phyloP scores from a whole-genome alignment of 2,113 vertebrate genomes.

The Nesoenas mayeri region DNA sequence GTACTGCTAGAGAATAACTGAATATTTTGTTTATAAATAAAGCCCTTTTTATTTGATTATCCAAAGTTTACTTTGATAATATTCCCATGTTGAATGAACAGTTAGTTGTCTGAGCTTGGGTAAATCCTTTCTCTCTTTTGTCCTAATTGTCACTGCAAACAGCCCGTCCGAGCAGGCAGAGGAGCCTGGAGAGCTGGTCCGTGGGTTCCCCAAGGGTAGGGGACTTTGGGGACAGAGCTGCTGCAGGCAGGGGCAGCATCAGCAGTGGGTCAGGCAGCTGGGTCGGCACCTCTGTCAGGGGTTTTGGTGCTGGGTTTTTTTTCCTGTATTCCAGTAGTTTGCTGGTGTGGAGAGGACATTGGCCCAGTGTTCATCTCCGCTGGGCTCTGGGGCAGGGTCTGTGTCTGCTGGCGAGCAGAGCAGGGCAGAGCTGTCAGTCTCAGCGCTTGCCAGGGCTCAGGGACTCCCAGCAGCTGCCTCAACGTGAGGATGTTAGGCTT shows the following conservation, averaged over 20 bases:
- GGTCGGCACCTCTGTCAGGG: accelerated
- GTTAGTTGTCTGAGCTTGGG: neutral
- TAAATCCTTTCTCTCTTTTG: neutral
- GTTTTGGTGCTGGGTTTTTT: accelerated
- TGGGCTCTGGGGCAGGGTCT: too few relatives aligned
- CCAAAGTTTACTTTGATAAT: neutral
- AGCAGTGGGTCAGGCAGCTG: neutral
- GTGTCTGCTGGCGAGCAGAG: too few relatives aligned
- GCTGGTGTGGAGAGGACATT: neutral
- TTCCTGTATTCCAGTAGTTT: neutral
- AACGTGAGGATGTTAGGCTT: neutral
- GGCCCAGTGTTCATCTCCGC: accelerated
- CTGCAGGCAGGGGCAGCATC: accelerated
- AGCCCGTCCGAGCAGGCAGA: neutral
- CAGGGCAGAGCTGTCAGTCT: neutral
- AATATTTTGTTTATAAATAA: neutral
- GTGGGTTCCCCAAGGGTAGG: accelerated
- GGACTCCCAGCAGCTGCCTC: neutral
- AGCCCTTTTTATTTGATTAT: neutral
- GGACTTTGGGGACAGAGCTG: neutral
- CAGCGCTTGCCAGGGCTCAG: neutral
- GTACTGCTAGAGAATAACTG: neutral
- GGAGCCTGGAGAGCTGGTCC: neutral
- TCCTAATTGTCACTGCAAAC: neutral
- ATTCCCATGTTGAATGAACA: neutral